These are phyloP conservation scores for Protomyctophum bolini DNA, from an alignment of 2,113 vertebrate genomes.

Conservation along the genomic window DNA sequence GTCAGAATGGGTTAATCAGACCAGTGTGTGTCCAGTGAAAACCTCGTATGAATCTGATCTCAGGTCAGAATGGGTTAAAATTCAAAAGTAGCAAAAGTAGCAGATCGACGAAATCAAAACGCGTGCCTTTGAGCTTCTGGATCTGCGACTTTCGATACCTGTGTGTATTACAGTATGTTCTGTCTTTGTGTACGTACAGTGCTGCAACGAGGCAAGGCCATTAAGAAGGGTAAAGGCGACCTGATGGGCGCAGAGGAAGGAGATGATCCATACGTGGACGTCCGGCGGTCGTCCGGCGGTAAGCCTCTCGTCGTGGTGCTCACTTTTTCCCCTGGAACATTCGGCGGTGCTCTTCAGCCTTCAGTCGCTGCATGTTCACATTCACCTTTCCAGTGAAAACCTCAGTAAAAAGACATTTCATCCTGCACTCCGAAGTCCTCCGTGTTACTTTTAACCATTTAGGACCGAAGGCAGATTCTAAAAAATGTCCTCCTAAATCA, in stretches of 20 bases:
- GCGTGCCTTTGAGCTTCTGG: no score
- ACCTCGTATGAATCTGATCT: no score
- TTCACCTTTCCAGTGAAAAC: conserved; percentile 44
- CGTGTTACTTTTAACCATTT: background rate
- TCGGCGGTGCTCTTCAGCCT: conserved; percentile 35
- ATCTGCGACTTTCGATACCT: no score
- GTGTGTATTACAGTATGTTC: background rate
- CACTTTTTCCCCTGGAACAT: background rate
- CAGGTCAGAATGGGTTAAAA: no score
- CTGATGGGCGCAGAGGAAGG: conserved; percentile 94
- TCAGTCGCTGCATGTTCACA: conserved; percentile 20
- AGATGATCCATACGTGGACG: conserved; percentile 91
- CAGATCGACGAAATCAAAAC: no score
- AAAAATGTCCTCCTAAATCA: no score
- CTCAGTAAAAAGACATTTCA: conserved; percentile 13
- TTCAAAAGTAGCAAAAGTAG: no score
- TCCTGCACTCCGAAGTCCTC: background rate
- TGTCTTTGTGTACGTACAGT: conserved; percentile 74
- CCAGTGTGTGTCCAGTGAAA: no score
- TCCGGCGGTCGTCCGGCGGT: conserved; percentile 93
- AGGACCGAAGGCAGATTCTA: no score
- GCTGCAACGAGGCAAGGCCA: conserved; percentile 87
- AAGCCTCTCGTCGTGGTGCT: conserved; percentile 58
- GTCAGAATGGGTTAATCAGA: no score
- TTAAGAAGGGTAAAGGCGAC: conserved; percentile 91